Evolutionary conservation across 2,797 vertebrate species (phyloP).

Genomic region (Propithecus deckenii): DNA sequence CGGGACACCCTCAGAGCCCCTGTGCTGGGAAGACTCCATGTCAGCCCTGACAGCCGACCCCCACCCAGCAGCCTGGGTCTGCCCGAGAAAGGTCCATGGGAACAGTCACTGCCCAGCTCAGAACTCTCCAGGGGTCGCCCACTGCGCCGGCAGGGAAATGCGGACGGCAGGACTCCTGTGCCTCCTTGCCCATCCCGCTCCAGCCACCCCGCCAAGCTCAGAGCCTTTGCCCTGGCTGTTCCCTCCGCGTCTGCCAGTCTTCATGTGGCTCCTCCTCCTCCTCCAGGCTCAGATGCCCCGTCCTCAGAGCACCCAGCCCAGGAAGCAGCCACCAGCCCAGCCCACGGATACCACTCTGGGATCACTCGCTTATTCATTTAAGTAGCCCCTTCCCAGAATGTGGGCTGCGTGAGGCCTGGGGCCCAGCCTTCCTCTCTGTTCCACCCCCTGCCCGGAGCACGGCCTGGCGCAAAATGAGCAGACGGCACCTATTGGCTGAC

Average conservation of each 20-base stretch:
- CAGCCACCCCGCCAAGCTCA: no score
- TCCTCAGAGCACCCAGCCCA: background rate
- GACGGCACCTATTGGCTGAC: fast-evolving
- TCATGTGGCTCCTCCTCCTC: fast-evolving
- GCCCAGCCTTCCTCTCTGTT: background rate
- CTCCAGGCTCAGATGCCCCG: background rate
- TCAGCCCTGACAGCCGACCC: fast-evolving
- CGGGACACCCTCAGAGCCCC: fast-evolving
- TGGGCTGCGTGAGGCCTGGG: background rate
- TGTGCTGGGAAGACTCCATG: fast-evolving
- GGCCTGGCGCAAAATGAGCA: no score
- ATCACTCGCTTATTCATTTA: background rate
- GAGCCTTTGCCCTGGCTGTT: background rate
- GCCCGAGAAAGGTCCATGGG: no score
- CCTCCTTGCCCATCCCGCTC: fast-evolving
- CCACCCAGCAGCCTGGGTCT: background rate
- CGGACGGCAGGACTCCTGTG: fast-evolving
- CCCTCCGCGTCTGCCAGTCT: fast-evolving
- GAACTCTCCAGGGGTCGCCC: background rate
- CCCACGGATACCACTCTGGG: background rate
- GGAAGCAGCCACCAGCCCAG: background rate
- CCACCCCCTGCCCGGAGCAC: fast-evolving
- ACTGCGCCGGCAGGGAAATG: fast-evolving
- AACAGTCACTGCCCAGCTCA: background rate
- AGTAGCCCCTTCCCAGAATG: background rate